phyloP scores from a whole-genome alignment of 2,113 vertebrate genomes.

The Platysternon megacephalum region DNA sequence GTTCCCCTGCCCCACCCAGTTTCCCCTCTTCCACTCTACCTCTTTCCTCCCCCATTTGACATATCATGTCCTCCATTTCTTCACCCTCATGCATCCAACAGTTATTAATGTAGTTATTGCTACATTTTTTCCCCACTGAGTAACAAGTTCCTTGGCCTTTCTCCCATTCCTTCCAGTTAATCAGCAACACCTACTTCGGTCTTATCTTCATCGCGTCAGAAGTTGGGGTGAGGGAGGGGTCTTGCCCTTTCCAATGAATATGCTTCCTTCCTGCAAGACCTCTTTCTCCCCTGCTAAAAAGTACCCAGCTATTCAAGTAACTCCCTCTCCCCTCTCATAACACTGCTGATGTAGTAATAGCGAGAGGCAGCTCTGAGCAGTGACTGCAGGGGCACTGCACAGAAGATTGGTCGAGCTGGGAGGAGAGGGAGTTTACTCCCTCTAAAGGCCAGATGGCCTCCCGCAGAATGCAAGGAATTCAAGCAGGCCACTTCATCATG shows the following conservation, averaged over 20 bases:
- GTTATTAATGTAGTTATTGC: background rate
- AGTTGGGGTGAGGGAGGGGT: too few relatives aligned
- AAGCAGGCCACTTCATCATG: background rate
- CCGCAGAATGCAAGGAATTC: background rate
- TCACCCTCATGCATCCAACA: background rate
- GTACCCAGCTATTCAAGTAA: background rate
- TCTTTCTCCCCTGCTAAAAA: background rate
- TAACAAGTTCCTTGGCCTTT: background rate
- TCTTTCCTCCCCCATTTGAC: background rate
- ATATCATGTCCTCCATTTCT: background rate
- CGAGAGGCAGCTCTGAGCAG: background rate
- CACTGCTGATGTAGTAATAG: background rate
- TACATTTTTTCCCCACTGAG: background rate
- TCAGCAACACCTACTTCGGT: background rate
- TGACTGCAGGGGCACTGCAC: background rate
- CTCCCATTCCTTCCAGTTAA: background rate
- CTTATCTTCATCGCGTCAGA: accelerated
- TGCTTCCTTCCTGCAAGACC: background rate
- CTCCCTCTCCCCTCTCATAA: background rate
- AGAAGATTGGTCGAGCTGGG: background rate
- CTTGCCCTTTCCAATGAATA: background rate
- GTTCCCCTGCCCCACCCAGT: background rate
- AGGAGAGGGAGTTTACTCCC: background rate
- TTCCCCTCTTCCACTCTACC: background rate
- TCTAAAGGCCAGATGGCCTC: background rate